Base-by-base conservation (phyloP, 2,797 vertebrate genomes). In the Sebastes baramenuke region DNA sequence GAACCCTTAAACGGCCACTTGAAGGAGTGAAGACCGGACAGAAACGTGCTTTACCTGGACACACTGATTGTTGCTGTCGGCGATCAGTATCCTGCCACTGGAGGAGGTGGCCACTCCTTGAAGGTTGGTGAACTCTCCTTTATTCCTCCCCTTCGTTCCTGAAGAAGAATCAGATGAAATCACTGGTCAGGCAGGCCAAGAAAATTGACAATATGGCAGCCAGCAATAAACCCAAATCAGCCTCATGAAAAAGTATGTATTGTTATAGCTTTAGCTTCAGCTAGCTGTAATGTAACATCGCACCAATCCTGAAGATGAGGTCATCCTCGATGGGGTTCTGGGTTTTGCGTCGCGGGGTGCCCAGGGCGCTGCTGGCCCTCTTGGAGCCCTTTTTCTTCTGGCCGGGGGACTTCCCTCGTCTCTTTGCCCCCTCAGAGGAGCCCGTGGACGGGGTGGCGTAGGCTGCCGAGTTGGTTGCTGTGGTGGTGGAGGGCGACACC, bases 11-110 rank as follows among this genome's bases (percentile, higher is more conserved):
- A 32, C 42, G 32, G 22, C 2, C 8, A 6, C 6, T 13, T 64
- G 6, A 60, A 67, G 38, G 25, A 5, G 1, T 8, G 14, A 42
- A 2, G 20, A 8, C 8, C 0, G 0, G 14, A 22, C 2, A 10
- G 7, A 29, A 56, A 12, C 11, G 2, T 27, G 11, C 8, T 38
- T 29, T 95, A 99, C 98, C 97, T 99, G 99, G 27, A 99, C 97
- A 88, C 98, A 99, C 75, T 99, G 99, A 91, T 99, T 99, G 95
- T 99, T 99, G 93, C 99, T 99, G 91, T 99, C 99, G 59, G 99
- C 99, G 67, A 99, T 99, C 86, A 99, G 84, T 86, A 99, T 97
- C 92, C 95, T 97, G 85, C 96, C 97, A 42, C 24, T 96, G 80
- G 96, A 92, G 38, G 98, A 98, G 7, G 99, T 96, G 66, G 98